Conservation (phyloP, 1,140 invertebrate species). For the Apis laboriosa region DNA sequence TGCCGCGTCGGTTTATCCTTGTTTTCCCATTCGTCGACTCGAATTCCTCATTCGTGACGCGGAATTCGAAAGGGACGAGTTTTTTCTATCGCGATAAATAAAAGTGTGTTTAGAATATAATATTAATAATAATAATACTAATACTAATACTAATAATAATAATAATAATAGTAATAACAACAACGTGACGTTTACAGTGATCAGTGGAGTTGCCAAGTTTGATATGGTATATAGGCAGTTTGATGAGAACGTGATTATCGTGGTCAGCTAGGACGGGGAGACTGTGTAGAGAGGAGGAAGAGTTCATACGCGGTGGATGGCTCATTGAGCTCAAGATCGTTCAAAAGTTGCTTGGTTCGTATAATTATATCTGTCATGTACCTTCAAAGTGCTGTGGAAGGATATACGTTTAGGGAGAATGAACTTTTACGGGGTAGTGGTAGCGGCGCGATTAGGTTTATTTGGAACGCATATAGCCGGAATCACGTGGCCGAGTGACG, state of each 20-base stretch:
- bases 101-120: slow-evolving; percentile 10
- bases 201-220: slow-evolving; percentile 22
- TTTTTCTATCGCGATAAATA: neutral
- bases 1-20: neutral
- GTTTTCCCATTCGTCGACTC: neutral
- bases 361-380: slow-evolving; percentile 55
- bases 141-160: too few relatives aligned
- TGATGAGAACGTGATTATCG: slow-evolving; percentile 30
- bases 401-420: neutral
- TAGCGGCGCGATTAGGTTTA: slow-evolving; percentile 32
- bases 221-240: neutral
- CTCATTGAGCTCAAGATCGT: slow-evolving; percentile 33
- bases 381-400: slow-evolving; percentile 11
- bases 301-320: slow-evolving; percentile 42
- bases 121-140: too few relatives aligned
- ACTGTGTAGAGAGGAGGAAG: slow-evolving; percentile 32
- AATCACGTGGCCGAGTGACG: slow-evolving; percentile 41
- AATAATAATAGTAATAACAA: too few relatives aligned
- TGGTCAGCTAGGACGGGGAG: slow-evolving; percentile 3
- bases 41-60: neutral
- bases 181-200: slow-evolving; percentile 39
- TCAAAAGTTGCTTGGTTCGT: slow-evolving; percentile 55
- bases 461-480: neutral
- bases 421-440: neutral
- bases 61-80: too few relatives aligned